These are phyloP conservation scores for Trilocha varians DNA, from an alignment of 2,888 invertebrate species.

Conservation along the genomic window DNA sequence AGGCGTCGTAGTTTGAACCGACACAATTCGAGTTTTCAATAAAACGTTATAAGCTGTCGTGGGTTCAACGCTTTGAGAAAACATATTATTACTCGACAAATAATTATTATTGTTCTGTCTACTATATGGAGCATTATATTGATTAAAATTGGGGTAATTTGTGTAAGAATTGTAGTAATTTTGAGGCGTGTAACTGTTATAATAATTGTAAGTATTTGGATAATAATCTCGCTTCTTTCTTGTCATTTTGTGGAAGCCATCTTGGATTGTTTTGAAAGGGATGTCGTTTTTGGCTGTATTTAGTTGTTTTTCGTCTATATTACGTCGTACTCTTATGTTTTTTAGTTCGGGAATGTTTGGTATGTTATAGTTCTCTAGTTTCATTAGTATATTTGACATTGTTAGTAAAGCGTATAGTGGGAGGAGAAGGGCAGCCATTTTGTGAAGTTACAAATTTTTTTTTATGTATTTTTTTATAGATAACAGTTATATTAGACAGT, in stretches of 20 bases:
- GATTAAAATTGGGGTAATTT: neutral
- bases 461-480: neutral
- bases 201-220: neutral
- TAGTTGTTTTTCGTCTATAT: slow-evolving; percentile 1
- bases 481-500: too few relatives aligned
- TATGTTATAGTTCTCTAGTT: slow-evolving; percentile 27
- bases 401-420: slow-evolving; percentile 9
- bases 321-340: slow-evolving; percentile 23
- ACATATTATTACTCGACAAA: neutral
- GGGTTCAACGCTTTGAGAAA: neutral
- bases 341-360: slow-evolving; percentile 18
- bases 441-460: neutral
- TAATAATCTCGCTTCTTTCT: neutral
- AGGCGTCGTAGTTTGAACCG: neutral
- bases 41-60: neutral
- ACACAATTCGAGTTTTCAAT: neutral
- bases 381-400: slow-evolving; percentile 21
- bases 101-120: neutral
- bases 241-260: neutral
- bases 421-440: neutral
- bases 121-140: neutral
- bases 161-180: neutral
- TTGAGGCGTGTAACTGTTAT: neutral
- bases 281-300: neutral
- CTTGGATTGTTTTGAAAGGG: neutral